Conservation (phyloP, 2,888 invertebrate species). For the Trissoscelio sp. region DNA sequence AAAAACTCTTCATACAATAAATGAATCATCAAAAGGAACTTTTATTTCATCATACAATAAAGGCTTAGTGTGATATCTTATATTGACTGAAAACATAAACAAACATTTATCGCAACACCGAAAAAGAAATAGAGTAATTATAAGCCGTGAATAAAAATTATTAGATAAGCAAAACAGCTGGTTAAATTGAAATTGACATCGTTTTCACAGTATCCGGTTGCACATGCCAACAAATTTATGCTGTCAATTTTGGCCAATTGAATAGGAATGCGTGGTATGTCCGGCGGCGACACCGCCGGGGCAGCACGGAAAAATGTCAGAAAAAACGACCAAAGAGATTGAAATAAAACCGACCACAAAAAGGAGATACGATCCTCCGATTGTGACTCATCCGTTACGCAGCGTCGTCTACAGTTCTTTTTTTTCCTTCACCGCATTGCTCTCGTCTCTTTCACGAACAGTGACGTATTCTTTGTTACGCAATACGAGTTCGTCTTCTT, state of each 20-base stretch:
- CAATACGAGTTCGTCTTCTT: slow-evolving; percentile 33
- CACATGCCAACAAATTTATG: slow-evolving; percentile 70
- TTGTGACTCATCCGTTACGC: slow-evolving; percentile 69
- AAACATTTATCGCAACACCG: too few species aligned
- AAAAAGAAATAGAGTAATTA: too few species aligned
- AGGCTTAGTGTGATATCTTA: too few species aligned
- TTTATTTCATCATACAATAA: too few species aligned
- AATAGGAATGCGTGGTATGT: slow-evolving; percentile 76
- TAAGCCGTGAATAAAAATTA: too few species aligned
- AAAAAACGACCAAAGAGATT: slow-evolving; percentile 60
- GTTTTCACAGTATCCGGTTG: too few species aligned
- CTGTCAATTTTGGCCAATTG: slow-evolving; percentile 77
- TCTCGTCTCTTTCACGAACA: slow-evolving; percentile 43
- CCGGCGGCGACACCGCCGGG: slow-evolving; percentile 68
- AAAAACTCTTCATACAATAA: too few species aligned
- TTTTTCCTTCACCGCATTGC: slow-evolving; percentile 32
- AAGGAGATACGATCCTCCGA: slow-evolving; percentile 64
- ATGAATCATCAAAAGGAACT: too few species aligned
- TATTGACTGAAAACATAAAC: too few species aligned
- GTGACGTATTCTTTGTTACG: slow-evolving; percentile 53
- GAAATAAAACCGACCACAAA: slow-evolving; percentile 65
- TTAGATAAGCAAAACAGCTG: too few species aligned
- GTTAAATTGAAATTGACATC: too few species aligned
- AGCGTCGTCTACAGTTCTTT: slow-evolving; percentile 59
- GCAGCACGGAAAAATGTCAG: slow-evolving; percentile 60